A percentile compares a stretch with the other conserved stretches of the same genome.
Evolutionary conservation across 1,140 invertebrate genomes (phyloP).

Genomic region (Temnothorax nylanderi): DNA sequence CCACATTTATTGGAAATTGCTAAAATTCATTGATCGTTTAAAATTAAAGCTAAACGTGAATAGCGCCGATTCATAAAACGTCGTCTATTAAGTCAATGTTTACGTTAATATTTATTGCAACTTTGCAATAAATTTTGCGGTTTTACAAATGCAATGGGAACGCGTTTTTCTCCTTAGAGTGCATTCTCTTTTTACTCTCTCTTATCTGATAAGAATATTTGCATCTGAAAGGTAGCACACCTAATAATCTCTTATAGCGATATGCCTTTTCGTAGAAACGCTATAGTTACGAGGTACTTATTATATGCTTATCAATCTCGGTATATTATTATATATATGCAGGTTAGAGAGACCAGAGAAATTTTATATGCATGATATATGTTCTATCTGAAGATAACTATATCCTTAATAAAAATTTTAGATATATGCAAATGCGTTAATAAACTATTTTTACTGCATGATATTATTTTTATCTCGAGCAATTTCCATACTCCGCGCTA

Average conservation of each 20-base stretch:
- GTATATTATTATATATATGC: background rate
- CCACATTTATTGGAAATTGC: background rate
- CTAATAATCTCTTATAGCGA: background rate
- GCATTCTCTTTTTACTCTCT: background rate
- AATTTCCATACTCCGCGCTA: background rate
- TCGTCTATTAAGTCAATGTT: background rate
- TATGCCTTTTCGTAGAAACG: background rate
- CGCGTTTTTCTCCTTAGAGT: background rate
- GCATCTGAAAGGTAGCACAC: constrained; percentile 9
- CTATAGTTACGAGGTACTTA: background rate
- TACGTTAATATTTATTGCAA: background rate
- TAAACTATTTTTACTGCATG: background rate
- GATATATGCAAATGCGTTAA: background rate
- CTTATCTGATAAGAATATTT: constrained; percentile 47
- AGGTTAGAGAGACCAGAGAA: background rate
- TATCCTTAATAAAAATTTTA: background rate
- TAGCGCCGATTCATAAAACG: background rate
- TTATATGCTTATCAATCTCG: background rate
- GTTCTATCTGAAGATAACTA: background rate
- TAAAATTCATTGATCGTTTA: background rate
- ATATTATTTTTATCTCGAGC: background rate
- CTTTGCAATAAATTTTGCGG: background rate
- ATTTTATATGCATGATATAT: background rate
- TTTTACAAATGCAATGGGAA: background rate
- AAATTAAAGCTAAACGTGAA: background rate